phyloP scores from a whole-genome alignment of 1,140 invertebrate genomes.

The Amphibalanus amphitrite region DNA sequence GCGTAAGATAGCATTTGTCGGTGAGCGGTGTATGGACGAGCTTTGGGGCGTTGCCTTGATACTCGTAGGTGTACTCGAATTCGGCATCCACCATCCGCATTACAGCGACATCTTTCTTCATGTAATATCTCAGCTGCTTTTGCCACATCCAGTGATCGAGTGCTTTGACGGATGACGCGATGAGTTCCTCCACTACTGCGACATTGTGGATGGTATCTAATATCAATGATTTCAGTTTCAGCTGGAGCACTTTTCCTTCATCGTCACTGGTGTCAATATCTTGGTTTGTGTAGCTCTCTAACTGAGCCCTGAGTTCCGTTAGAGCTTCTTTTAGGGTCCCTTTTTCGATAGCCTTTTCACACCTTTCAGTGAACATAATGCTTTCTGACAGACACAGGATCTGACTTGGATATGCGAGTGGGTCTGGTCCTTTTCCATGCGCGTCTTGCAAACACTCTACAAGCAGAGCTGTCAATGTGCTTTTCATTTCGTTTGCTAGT shows the following conservation, averaged over 20 bases:
- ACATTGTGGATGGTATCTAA: conserved; percentile 86
- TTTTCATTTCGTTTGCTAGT: conserved; percentile 62
- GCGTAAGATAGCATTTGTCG: conserved; percentile 86
- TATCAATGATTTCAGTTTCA: conserved; percentile 54
- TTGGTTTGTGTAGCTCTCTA: conserved; percentile 42
- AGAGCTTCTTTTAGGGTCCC: conserved; percentile 39
- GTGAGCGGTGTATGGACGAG: conserved; percentile 84
- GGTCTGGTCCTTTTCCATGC: conserved; percentile 37
- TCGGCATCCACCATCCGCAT: conserved; percentile 64
- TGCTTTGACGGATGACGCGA: conserved; percentile 43
- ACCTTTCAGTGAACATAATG: conserved; percentile 55
- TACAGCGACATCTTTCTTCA: conserved; percentile 29
- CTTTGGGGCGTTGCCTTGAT: conserved; percentile 79
- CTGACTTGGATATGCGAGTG: conserved; percentile 66
- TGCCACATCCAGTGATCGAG: conserved; percentile 78
- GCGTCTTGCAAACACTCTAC: conserved; percentile 46
- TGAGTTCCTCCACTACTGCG: conserved; percentile 56
- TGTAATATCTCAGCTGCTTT: conserved; percentile 70
- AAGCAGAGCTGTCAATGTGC: conserved; percentile 45
- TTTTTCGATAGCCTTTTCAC: conserved; percentile 56
- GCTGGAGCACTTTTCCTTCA: conserved; percentile 28
- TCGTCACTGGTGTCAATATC: conserved; percentile 24
- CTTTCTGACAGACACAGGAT: conserved; percentile 48
- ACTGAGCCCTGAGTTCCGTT: conserved; percentile 33
- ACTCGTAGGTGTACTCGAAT: conserved; percentile 94